Evolutionary conservation across 2,113 vertebrate genomes (phyloP), one percentile per base, ranked within the genome.

Genomic region (Hippolais icterina): DNA sequence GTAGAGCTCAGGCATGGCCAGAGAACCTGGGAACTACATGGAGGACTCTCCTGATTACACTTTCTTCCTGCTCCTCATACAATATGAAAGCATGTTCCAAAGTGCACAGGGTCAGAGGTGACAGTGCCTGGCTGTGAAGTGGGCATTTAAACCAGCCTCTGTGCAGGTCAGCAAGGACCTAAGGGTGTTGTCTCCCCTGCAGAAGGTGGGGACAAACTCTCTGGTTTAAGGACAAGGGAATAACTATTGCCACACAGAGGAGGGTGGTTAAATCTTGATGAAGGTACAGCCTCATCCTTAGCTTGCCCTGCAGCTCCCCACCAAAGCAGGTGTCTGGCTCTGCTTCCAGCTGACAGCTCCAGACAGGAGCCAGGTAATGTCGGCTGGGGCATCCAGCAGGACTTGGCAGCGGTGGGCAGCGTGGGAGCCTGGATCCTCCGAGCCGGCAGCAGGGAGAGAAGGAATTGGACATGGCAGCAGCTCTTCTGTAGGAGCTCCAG

Each of bases 151-250:
- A 68, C 25, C 46, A 57, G 14, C 17, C 52, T 66, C 47, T 31
- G 7, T 12, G 0, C 5, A 66, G 53, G 37, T 25, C 41, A 47
- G 63, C 53, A 52, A 75, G 19, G 15, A n/a, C n/a, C n/a, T n/a
- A n/a, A n/a, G n/a, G 14, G 23, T 68, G 33, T 14, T 0, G 0
- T 54, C 49, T 41, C 35, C 39, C 18, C 16, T 9, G 1, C 63
- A 37, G 54, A 41, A 59, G 28, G 20, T 4, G 13, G 6, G 18
- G 17, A 63, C 11, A 24, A 0, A n/a, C 19, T 52, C 61, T 25
- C 15, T 37, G 49, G 28, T 65, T 53, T 39, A 69, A 87, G 50
- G 59, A 39, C 42, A 63, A 12, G 12, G 24, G 24, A 37, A 9
- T 19, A 33, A 56, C 1, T 11, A 12, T 49, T 70, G 54, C 12